A percentile compares a stretch with the other conserved stretches of the same genome.
These are phyloP conservation scores for Monochamus alternatus DNA, from an alignment of 2,888 invertebrate genomes.

Conservation along the genomic window DNA sequence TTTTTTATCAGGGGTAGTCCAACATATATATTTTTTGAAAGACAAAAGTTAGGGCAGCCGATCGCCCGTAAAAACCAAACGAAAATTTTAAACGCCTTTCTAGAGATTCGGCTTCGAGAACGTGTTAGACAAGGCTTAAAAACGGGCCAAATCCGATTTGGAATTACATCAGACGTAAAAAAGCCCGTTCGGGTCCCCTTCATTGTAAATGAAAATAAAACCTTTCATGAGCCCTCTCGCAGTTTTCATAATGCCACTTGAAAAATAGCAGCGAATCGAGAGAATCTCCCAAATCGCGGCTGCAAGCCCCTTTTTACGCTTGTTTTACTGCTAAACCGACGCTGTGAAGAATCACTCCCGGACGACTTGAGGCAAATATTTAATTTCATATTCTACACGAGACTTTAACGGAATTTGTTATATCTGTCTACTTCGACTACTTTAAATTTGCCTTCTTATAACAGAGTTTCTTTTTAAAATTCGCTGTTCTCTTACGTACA, in stretches of 20 bases:
- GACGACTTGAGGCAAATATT: neutral
- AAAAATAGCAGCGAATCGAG: slow-evolving; percentile 13
- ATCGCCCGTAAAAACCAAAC: too few species aligned
- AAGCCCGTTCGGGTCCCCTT: neutral
- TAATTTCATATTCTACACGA: too few species aligned
- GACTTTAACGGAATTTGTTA: too few species aligned
- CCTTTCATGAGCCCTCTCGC: neutral
- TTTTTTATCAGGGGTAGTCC: too few species aligned
- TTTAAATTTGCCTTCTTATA: too few species aligned
- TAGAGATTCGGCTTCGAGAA: too few species aligned
- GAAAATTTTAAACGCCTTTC: too few species aligned
- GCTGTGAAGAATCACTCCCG: neutral
- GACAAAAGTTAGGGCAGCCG: too few species aligned
- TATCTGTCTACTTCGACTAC: too few species aligned
- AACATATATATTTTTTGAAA: too few species aligned
- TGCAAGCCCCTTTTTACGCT: neutral
- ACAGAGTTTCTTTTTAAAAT: too few species aligned
- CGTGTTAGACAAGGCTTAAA: neutral
- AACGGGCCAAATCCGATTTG: neutral
- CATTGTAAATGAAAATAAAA: slow-evolving; percentile 8
- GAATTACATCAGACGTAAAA: slow-evolving; percentile 5
- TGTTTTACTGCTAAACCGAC: neutral
- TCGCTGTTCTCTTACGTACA: too few species aligned
- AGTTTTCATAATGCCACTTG: neutral
- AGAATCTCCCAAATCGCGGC: neutral